phyloP scores from a whole-genome alignment of 1,140 invertebrate species.

The Marisa cornuarietis region DNA sequence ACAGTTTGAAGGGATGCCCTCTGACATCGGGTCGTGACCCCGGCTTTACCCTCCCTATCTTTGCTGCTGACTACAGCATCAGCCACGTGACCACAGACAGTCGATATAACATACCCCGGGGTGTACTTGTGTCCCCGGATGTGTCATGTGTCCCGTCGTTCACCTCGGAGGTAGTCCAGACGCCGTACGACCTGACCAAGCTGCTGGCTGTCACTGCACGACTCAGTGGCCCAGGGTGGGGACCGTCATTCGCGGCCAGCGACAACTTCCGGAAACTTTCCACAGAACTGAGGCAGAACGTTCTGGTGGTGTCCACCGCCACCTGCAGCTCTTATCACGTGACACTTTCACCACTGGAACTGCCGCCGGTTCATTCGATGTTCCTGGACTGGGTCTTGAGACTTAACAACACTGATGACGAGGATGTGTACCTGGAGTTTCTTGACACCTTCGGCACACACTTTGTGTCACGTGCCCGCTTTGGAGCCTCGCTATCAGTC shows the following conservation, averaged over 20 bases:
- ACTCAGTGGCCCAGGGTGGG: not conserved
- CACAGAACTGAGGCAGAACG: too few species aligned
- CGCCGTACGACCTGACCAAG: not conserved
- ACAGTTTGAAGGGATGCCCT: constrained; percentile 29
- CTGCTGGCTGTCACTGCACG: not conserved
- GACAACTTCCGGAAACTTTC: too few species aligned
- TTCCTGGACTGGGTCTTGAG: not conserved
- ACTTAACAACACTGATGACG: not conserved
- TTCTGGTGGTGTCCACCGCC: too few species aligned
- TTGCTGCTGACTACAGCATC: not conserved
- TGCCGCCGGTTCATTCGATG: not conserved
- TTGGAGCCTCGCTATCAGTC: too few species aligned
- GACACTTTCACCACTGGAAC: not conserved
- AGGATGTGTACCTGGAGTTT: not conserved
- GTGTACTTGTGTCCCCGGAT: too few species aligned
- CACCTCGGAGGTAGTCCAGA: not conserved
- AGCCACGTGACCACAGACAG: too few species aligned
- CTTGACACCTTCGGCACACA: not conserved
- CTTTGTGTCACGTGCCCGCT: too few species aligned
- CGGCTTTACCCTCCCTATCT: constrained; percentile 34
- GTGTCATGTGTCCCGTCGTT: not conserved
- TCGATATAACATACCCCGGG: too few species aligned
- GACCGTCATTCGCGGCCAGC: not conserved
- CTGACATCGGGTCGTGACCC: constrained; percentile 29
- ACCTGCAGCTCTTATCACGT: too few species aligned